Percentiles rank a stretch among this genome's conserved stretches.
Evolutionary conservation across 2,113 vertebrate species (phyloP).

Genomic region (Sorex araneus): DNA sequence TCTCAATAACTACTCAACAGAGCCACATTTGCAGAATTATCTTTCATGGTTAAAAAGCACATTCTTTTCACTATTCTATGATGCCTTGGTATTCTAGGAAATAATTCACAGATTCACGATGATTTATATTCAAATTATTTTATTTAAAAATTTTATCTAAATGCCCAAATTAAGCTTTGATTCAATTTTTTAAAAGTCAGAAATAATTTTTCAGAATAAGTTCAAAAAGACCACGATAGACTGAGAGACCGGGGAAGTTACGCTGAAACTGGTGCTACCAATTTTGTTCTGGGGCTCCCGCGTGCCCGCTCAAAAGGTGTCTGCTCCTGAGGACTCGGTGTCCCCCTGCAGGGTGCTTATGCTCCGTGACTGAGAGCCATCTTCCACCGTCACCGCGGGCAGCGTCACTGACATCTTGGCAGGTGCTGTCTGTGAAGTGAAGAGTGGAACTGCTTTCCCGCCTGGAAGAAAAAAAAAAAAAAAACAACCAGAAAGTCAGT

Average conservation of each 20-base stretch:
- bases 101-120: slow-evolving; percentile 49
- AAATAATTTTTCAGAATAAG: slow-evolving; percentile 53
- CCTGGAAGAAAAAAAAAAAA: slow-evolving; percentile 86
- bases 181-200: slow-evolving; percentile 61
- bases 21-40: background rate
- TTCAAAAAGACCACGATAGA: slow-evolving; percentile 46
- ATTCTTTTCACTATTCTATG: background rate
- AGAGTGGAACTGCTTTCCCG: slow-evolving; percentile 46
- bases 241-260: slow-evolving; percentile 53
- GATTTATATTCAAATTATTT: slow-evolving; percentile 67
- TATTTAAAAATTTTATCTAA: slow-evolving; percentile 72
- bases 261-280: slow-evolving; percentile 42
- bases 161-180: slow-evolving; percentile 53
- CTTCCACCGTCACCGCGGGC: slow-evolving; percentile 79
- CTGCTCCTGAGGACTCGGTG: slow-evolving; percentile 87
- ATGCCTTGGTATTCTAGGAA: slow-evolving; percentile 53
- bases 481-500: slow-evolving; percentile 60
- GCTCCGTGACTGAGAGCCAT: slow-evolving; percentile 73
- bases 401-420: slow-evolving; percentile 85
- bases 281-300: slow-evolving; percentile 6
- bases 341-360: slow-evolving; percentile 79
- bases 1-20: slow-evolving; percentile 1
- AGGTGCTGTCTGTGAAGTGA: slow-evolving; percentile 46
- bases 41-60: background rate
- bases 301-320: slow-evolving; percentile 87